These are phyloP conservation scores for Hofmannophila pseudospretella DNA, from an alignment of 2,888 invertebrate genomes.

Conservation along the genomic window DNA sequence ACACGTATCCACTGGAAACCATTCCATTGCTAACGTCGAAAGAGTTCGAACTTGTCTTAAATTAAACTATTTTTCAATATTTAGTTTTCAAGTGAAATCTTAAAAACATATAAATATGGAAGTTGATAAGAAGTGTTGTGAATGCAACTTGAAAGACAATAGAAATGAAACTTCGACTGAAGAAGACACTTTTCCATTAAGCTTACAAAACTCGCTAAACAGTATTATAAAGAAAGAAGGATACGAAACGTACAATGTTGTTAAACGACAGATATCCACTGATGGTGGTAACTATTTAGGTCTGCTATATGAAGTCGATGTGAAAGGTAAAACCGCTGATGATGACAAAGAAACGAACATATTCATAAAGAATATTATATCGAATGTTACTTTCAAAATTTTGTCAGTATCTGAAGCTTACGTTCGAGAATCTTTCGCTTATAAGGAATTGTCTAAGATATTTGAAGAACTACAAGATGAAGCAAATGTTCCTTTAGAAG, in stretches of 20 bases:
- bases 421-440: slow-evolving; percentile 32
- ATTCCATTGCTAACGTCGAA: neutral
- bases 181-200: neutral
- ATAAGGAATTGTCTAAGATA: slow-evolving; percentile 36
- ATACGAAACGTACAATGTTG: slow-evolving; percentile 14
- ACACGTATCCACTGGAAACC: neutral
- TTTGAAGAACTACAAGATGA: slow-evolving; percentile 37
- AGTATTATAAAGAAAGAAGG: slow-evolving; percentile 18
- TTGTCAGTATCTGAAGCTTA: slow-evolving; percentile 26
- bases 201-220: slow-evolving; percentile 4
- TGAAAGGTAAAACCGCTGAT: slow-evolving; percentile 29
- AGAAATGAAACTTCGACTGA: neutral
- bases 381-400: slow-evolving; percentile 24
- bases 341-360: slow-evolving; percentile 32
- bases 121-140: neutral
- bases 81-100: neutral
- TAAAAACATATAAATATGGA: neutral
- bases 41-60: neutral
- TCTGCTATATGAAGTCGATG: slow-evolving; percentile 21
- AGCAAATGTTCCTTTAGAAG: slow-evolving; percentile 29
- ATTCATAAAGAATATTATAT: slow-evolving; percentile 26
- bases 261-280: slow-evolving; percentile 16
- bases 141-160: neutral
- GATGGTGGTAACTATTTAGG: slow-evolving; percentile 26
- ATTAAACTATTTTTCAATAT: too few relatives aligned